Evolutionary conservation across 2,797 vertebrate species (phyloP), one percentile per base, ranked within the genome.

Genomic region (Hoplostethus mediterraneus): DNA sequence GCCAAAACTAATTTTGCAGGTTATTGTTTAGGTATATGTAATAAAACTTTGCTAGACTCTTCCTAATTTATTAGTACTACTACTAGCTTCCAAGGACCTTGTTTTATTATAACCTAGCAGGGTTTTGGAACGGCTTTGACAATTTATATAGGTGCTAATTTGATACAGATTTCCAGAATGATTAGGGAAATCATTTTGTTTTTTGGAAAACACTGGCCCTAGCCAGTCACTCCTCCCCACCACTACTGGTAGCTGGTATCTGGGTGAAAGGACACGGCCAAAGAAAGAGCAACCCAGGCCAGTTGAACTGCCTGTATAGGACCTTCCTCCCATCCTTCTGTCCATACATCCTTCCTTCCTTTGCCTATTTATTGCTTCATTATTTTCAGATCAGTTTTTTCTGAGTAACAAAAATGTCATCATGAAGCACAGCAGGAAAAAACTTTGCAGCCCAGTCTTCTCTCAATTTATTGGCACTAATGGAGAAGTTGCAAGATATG

Each of bases 191-290:
- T 51, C 36, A 64, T 16, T 40, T 17, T 38, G 45, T 70, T 13
- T 45, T 49, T 4, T 56, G 13, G 58, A 71, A 86, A 79, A 77
- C 47, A 60, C 11, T 49, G 40, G 9, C 56, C n/a, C 21, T 17
- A 58, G 16, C 62, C 54, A 60, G 38, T 57, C 49, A 51, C 55
- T 75, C 44, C 73, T 73, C 67, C 42, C 52, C 14, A 6, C 11
- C 33, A 36, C 7, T 40, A 47, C 33, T 74, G 9, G 60, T 70
- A 59, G 7, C 52, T 73, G 77, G 67, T 66, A 87, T 88, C 63
- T 85, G 51, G 86, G 83, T 86, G 79, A 90, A 88, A 91, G 86
- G 84, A 75, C 88, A 84, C 62, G 52, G 69, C n/a, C 11, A 66
- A 6, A 44, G 65, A 61, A 61, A 61, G 56, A n/a, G 13, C 17